Evolutionary conservation across 1,140 invertebrate genomes (phyloP).

Genomic region (Aethina tumida): DNA sequence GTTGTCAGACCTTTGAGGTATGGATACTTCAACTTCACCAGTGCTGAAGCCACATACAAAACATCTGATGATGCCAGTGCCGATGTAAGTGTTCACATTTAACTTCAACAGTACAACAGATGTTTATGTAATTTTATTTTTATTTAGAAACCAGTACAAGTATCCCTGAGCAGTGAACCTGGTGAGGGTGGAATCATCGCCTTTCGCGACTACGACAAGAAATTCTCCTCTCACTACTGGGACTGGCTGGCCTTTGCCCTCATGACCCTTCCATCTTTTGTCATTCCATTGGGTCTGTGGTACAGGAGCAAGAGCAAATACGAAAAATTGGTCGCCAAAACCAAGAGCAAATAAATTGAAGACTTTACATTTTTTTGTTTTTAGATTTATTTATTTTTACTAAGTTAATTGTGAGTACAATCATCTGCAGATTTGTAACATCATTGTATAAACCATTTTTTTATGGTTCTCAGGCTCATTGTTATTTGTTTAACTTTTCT

Average conservation of each 20-base stretch:
- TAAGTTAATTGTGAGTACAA: no score
- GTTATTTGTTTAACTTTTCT: no score
- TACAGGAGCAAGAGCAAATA: constrained; percentile 93
- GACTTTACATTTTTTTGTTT: no score
- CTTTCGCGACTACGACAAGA: constrained; percentile 92
- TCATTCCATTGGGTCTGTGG: constrained; percentile 92
- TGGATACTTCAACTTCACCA: constrained; percentile 96
- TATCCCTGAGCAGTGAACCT: constrained; percentile 87
- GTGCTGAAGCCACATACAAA: constrained; percentile 86
- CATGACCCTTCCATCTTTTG: constrained; percentile 89
- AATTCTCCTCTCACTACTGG: constrained; percentile 94
- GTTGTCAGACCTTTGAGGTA: constrained; percentile 81
- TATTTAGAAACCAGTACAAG: constrained; percentile 43
- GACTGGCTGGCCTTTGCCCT: constrained; percentile 96
- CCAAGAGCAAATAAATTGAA: no score
- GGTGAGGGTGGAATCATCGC: constrained; percentile 94
- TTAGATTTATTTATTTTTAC: no score
- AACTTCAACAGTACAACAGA: constrained; percentile 4
- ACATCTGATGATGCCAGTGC: constrained; percentile 60
- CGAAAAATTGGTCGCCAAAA: constrained; percentile 61
- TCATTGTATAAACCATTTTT: no score
- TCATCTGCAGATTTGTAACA: no score
- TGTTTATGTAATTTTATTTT: constrained; percentile 1
- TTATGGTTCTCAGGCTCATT: no score
- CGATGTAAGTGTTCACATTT: constrained; percentile 41